Evolutionary conservation across 2,888 invertebrate genomes (phyloP).

Genomic region (Spisula solida): DNA sequence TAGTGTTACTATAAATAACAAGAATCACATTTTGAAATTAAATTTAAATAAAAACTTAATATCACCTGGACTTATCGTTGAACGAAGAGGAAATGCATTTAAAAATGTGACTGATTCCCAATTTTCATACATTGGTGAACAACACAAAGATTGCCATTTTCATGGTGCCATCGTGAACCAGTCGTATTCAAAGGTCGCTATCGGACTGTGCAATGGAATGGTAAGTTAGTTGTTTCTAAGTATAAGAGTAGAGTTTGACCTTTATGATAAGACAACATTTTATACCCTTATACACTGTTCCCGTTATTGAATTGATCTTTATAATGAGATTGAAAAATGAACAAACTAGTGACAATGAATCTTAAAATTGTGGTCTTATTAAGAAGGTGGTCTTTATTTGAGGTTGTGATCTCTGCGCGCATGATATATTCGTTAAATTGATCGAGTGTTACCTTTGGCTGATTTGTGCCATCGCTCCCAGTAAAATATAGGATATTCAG

Average conservation of each 20-base stretch:
- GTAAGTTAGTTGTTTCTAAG: constrained; percentile 89
- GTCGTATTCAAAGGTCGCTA: constrained; percentile 91
- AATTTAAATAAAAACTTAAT: constrained; percentile 91
- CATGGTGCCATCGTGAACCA: constrained; percentile 93
- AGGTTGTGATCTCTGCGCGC: too few relatives aligned
- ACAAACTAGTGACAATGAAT: too few relatives aligned
- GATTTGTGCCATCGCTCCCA: too few relatives aligned
- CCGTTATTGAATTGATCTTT: too few relatives aligned
- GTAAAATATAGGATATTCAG: too few relatives aligned
- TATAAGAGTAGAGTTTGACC: not conserved
- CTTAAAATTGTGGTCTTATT: too few relatives aligned
- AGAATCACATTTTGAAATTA: constrained; percentile 86
- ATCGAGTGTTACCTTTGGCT: too few relatives aligned
- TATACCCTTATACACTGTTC: too few relatives aligned
- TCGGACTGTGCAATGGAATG: constrained; percentile 94
- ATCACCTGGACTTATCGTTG: constrained; percentile 92
- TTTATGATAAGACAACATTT: too few relatives aligned
- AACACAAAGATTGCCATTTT: constrained; percentile 91
- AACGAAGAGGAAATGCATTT: constrained; percentile 89
- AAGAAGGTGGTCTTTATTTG: too few relatives aligned
- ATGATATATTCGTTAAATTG: too few relatives aligned
- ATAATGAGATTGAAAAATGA: too few relatives aligned
- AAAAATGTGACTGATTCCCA: constrained; percentile 80
- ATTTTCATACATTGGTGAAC: constrained; percentile 70
- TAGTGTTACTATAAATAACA: constrained; percentile 78